A percentile compares a stretch with the other conserved stretches of the same genome.
Conservation (phyloP, 1,140 invertebrate species). For the Centruroides sculpturatus region DNA sequence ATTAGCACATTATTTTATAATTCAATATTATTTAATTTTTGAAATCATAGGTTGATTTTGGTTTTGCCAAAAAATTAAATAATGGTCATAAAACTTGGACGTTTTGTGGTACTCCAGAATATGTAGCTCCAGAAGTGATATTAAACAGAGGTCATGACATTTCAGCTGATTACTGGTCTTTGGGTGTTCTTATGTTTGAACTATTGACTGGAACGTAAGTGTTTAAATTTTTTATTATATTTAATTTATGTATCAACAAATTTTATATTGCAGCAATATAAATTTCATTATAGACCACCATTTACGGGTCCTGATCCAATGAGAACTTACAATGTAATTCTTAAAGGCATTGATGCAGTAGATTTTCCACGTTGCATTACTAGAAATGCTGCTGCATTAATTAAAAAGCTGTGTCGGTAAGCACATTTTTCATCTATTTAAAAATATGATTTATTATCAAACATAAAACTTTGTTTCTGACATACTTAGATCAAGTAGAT, state of each 20-base stretch:
- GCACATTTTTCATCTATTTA: background rate
- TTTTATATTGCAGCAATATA: background rate
- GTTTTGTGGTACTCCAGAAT: constrained; percentile 88
- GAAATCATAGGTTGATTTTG: constrained; percentile 61
- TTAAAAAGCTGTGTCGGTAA: constrained; percentile 80
- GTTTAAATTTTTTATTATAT: background rate
- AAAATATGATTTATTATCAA: background rate
- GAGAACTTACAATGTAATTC: constrained; percentile 97
- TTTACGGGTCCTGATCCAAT: constrained; percentile 93
- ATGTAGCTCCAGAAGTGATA: constrained; percentile 84
- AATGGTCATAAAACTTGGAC: constrained; percentile 80
- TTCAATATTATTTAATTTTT: no score
- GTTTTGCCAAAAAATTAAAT: constrained; percentile 78
- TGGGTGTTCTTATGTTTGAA: constrained; percentile 83
- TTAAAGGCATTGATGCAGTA: constrained; percentile 94
- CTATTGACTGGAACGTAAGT: constrained; percentile 54
- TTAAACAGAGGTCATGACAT: constrained; percentile 42
- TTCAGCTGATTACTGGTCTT: constrained; percentile 82
- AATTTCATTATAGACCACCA: constrained; percentile 54
- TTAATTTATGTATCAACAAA: background rate
- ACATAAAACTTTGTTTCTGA: background rate
- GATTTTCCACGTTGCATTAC: constrained; percentile 89
- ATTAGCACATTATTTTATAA: no score
- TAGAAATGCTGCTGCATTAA: constrained; percentile 74
- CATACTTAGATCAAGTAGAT: no score